Evolutionary conservation across 2,888 invertebrate species (phyloP), one percentile per base, ranked within the genome.

Genomic region (Xylocampa areola): DNA sequence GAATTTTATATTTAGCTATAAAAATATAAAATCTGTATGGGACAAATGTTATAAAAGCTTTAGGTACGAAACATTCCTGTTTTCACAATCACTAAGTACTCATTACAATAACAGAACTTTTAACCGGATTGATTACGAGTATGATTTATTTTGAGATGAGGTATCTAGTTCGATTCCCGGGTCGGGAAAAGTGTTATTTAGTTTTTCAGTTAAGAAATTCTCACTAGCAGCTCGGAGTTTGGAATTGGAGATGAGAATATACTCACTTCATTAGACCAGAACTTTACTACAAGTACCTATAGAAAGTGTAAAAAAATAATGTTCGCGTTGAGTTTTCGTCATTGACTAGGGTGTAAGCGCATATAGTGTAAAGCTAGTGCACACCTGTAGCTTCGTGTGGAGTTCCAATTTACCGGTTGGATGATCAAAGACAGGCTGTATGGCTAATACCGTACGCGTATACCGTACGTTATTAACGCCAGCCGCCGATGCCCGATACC

Each of bases 331-430:
- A 41, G 29, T 59, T 73, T 70, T 77, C 44, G 65, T 51, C 54
- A 54, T 23, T 55, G 37, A 66, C 54, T 49, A 55, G 47, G 62
- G 54, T 65, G 48, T 68, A 66, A 73, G 55, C 54, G 65, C 59
- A 71, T 60, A 75, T 77, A 81, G 80, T 82, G 80, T 77, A 78
- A 78, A 80, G 73, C 74, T 84, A 83, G 84, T 85, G 81, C 77
- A 79, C 79, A 85, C 81, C 82, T 81, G 81, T 84, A 76, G 77
- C 73, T 72, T 79, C 71, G 77, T 70, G 81, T 69, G 79, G 83
- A 63, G 80, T 81, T 81, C 84, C 87, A 91, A 93, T 92, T 93
- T 88, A 68, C 83, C 92, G 89, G 82, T 79, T 81, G 79, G 75
- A 41, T 74, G 91, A 92, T 92, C 92, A 92, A 92, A 92, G 92